These are phyloP conservation scores for Prinia subflava DNA, from an alignment of 2,113 vertebrate genomes.

Conservation along the genomic window DNA sequence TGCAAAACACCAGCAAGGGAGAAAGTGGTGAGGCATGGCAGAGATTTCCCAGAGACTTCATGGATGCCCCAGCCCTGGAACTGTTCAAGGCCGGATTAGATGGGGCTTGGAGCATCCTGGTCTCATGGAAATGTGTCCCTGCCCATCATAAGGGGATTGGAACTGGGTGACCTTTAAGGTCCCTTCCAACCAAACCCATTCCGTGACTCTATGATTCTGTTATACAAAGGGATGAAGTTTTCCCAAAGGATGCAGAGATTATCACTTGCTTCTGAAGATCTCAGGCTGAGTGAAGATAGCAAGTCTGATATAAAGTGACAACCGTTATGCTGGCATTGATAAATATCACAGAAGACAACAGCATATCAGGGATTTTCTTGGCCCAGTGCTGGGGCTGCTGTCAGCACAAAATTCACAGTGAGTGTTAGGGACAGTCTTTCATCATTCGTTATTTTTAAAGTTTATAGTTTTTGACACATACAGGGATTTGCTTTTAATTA, in stretches of 20 bases:
- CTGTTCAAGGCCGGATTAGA: background rate
- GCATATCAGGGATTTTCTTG: background rate
- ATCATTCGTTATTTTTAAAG: background rate
- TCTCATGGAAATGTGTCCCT: background rate
- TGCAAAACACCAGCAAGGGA: background rate
- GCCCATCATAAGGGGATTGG: fast-evolving
- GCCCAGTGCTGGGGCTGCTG: background rate
- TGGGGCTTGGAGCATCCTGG: background rate
- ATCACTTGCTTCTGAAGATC: background rate
- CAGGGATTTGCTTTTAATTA: background rate
- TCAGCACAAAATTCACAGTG: background rate
- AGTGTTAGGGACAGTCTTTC: background rate
- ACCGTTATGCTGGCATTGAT: background rate
- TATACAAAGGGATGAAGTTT: background rate
- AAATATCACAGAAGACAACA: background rate
- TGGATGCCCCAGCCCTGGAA: background rate
- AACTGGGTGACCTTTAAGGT: background rate
- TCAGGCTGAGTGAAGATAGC: background rate
- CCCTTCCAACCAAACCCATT: background rate
- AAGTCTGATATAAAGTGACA: background rate
- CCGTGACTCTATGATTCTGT: background rate
- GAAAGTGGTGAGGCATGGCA: background rate
- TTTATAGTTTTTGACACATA: background rate
- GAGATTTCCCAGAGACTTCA: background rate
- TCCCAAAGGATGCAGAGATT: background rate